Base-by-base conservation (phyloP, 2,888 invertebrate species). In the Meteorus cinctellus region DNA sequence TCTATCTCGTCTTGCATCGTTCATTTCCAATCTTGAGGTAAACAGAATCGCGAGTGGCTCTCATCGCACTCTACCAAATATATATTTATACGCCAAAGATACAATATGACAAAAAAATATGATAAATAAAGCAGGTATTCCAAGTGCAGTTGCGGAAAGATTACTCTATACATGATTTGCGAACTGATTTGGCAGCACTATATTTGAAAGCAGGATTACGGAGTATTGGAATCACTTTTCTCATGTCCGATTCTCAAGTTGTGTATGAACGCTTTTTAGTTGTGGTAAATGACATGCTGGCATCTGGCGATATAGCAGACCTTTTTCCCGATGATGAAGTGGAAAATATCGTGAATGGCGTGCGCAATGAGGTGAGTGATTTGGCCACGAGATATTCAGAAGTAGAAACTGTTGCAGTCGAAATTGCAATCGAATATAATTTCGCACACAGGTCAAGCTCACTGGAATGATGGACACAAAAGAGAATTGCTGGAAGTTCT, bases 401-500 rank as follows among this genome's bases (percentile, higher is more conserved):
- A 1, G 19, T 45, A 60, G 29, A 66, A 51, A 68, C 12, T 34
- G 1, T 8, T 41, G 4, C 14, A 4, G 14, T 19, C 10, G 14
- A 29, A 63, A 55, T 29, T 68, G 19, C 12, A 14, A 29, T 24
- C 29, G 66, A n/a, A 19, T 51, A 45, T 60, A 72, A 63, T 48
- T 66, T 55, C 55, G 34, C 10, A 72, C 60, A 34, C 79, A 94
- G 93, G 94, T 95, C 0, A 97, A 96, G 90, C 94, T 95, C 55
- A 90, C 93, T 0, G 98, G 98, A 1, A 91, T 96, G 75, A 92
- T 93, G 73, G 98, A 98, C 85, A 95, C 95, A 0, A 92, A 95
- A 76, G 98, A 98, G 87, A 98, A 97, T 87, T 98, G 98, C 87
- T 98, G 98, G 98, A 94, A 94, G 86, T 98, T 96, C 90, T 98